A percentile compares a stretch with the other conserved stretches of the same genome.
Evolutionary conservation across 2,888 invertebrate genomes (phyloP).

Genomic region (Girardia tigrina): DNA sequence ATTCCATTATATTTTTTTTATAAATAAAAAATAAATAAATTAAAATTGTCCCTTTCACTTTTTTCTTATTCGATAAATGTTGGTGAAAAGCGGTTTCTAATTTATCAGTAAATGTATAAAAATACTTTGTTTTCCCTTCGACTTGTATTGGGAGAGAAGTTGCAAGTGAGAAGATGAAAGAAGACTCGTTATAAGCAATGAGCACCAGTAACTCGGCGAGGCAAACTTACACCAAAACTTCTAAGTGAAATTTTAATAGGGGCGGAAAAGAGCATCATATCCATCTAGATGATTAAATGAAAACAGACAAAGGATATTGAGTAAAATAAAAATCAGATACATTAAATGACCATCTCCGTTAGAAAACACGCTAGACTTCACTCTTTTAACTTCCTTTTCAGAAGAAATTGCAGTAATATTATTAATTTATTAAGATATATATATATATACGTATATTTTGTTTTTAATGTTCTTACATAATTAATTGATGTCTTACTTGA

Average conservation of each 20-base stretch:
- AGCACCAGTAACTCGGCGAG: background rate
- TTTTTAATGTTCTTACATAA: constrained; percentile 20
- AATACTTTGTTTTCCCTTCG: constrained; percentile 1
- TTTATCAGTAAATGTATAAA: constrained; percentile 9
- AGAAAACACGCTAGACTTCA: constrained; percentile 16
- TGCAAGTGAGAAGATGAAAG: constrained; percentile 20
- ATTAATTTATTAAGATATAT: constrained; percentile 20
- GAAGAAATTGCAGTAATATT: constrained; percentile 23
- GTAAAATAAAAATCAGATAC: constrained; percentile 23
- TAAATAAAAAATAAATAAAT: no score
- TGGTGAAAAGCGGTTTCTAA: constrained; percentile 20
- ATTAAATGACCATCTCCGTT: constrained; percentile 23
- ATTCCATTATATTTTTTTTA: no score
- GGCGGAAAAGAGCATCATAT: constrained; percentile 14
- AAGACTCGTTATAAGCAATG: background rate
- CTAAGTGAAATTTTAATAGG: constrained; percentile 23
- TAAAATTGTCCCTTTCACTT: no score
- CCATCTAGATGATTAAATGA: constrained; percentile 23
- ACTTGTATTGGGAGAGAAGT: background rate
- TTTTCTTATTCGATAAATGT: no score
- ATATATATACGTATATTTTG: no score
- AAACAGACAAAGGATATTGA: constrained; percentile 23
- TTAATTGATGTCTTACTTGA: constrained; percentile 17
- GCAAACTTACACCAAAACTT: constrained; percentile 10
- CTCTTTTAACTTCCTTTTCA: constrained; percentile 18